These are phyloP conservation scores for Drosophila suboccidentalis DNA, from an alignment of 2,888 invertebrate species.

Conservation along the genomic window DNA sequence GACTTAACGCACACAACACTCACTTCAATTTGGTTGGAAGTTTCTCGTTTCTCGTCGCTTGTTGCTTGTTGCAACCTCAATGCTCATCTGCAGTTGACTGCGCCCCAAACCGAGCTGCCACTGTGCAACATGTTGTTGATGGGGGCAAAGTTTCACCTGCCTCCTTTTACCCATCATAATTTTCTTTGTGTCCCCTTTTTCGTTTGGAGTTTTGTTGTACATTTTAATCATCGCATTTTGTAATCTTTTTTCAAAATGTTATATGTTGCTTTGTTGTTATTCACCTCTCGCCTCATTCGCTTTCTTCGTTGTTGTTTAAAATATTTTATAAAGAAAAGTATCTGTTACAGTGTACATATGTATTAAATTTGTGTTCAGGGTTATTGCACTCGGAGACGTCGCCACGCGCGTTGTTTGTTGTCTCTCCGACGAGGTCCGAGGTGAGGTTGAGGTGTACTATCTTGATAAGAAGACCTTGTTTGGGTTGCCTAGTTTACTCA, in stretches of 20 bases:
- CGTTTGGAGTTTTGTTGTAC: slow-evolving; percentile 32
- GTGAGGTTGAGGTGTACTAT: slow-evolving; percentile 12
- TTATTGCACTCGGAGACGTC: slow-evolving; percentile 58
- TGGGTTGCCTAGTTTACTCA: slow-evolving; percentile 26
- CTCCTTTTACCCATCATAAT: slow-evolving; percentile 14
- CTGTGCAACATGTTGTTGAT: slow-evolving; percentile 1
- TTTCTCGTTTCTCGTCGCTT: slow-evolving; percentile 33
- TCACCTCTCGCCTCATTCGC: slow-evolving; percentile 48
- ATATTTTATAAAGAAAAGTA: slow-evolving; percentile 25
- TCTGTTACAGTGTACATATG: slow-evolving; percentile 34
- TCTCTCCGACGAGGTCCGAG: neutral
- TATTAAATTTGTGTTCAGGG: slow-evolving; percentile 52
- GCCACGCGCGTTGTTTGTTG: slow-evolving; percentile 23
- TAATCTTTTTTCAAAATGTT: slow-evolving; percentile 41
- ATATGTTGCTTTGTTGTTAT: slow-evolving; percentile 45
- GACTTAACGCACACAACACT: slow-evolving; percentile 14
- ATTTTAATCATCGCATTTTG: slow-evolving; percentile 69
- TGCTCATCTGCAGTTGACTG: slow-evolving; percentile 77
- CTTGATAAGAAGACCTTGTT: slow-evolving; percentile 38
- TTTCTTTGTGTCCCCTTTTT: slow-evolving; percentile 51
- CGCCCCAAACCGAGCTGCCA: slow-evolving; percentile 22
- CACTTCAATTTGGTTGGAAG: slow-evolving; percentile 12
- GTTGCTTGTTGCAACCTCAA: slow-evolving; percentile 62
- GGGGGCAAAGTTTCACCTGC: slow-evolving; percentile 21
- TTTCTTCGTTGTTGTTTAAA: slow-evolving; percentile 53